Evolutionary conservation across 2,797 vertebrate species (phyloP).

Genomic region (Salarias fasciatus): DNA sequence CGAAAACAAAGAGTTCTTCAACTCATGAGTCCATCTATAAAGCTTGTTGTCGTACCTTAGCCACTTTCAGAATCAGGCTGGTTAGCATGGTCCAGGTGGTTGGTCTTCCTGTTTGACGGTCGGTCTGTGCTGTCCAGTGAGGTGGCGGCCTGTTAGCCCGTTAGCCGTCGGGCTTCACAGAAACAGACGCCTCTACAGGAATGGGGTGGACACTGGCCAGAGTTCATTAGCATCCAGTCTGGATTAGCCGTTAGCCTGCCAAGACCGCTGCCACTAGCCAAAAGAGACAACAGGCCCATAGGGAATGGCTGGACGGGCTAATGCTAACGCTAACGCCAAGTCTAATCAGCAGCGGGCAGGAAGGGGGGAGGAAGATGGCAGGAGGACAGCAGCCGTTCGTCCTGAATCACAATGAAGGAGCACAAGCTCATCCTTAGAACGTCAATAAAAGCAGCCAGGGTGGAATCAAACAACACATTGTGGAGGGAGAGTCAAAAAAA

Average conservation of each 20-base stretch:
- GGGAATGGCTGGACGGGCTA: conserved; percentile 60
- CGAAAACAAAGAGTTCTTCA: no score
- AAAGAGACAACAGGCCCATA: conserved; percentile 64
- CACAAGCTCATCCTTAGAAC: conserved; percentile 26
- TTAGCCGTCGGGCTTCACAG: conserved; percentile 58
- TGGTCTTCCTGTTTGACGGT: conserved; percentile 7
- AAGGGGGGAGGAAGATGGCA: conserved; percentile 27
- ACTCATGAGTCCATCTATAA: no score
- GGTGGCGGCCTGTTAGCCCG: conserved; percentile 18
- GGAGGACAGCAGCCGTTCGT: conserved; percentile 14
- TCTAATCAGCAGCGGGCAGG: conserved; percentile 55
- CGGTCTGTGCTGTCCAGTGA: conserved; percentile 28
- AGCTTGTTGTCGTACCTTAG: no score
- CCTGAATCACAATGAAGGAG: conserved; percentile 46
- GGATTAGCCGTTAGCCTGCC: conserved; percentile 69
- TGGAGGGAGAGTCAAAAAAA: neutral
- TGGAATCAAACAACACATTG: conserved; percentile 5
- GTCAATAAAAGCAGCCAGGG: conserved; percentile 6
- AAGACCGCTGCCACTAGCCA: conserved; percentile 60
- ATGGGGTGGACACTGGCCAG: conserved; percentile 62
- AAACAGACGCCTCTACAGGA: conserved; percentile 70
- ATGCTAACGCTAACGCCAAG: conserved; percentile 67
- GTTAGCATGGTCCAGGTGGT: conserved; percentile 25
- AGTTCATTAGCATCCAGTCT: conserved; percentile 75
- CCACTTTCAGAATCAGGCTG: conserved; percentile 39